Conservation (phyloP, 1,140 invertebrate genomes). For the Lasioglossum baleicum region DNA sequence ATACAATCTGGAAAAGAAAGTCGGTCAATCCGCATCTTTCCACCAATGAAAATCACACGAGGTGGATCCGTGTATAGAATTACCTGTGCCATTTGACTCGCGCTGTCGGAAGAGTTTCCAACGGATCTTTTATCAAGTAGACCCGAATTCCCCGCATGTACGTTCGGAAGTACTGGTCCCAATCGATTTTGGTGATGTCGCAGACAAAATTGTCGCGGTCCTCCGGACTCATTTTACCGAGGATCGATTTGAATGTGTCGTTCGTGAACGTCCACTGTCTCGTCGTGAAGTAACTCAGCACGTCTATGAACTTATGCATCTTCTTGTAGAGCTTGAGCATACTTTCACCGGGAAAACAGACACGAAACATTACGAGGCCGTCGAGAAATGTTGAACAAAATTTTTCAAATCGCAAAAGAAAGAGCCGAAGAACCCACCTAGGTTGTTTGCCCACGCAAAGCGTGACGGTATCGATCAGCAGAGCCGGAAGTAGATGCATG, state of each 20-base stretch:
- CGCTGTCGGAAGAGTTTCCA: slow-evolving; percentile 80
- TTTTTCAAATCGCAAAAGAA: too few species aligned
- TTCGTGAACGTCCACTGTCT: slow-evolving; percentile 86
- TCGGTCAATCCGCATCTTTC: too few species aligned
- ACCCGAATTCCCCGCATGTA: slow-evolving; percentile 82
- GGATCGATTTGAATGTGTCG: slow-evolving; percentile 82
- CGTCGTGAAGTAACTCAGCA: slow-evolving; percentile 87
- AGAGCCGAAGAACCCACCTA: too few species aligned
- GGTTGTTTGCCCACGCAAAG: slow-evolving; percentile 82
- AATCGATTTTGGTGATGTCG: slow-evolving; percentile 83
- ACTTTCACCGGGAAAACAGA: slow-evolving; percentile 73
- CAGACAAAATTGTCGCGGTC: slow-evolving; percentile 86
- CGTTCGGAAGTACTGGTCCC: slow-evolving; percentile 81
- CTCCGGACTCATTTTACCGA: slow-evolving; percentile 81
- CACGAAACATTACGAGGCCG: neutral
- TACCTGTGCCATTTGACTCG: slow-evolving; percentile 79
- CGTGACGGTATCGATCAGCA: slow-evolving; percentile 83
- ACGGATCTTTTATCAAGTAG: slow-evolving; percentile 83
- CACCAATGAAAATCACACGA: too few species aligned
- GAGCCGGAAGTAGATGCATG: slow-evolving; percentile 84
- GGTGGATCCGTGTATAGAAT: neutral
- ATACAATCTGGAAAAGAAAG: slow-evolving; percentile 72
- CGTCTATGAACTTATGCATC: slow-evolving; percentile 84
- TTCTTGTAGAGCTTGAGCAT: slow-evolving; percentile 86
- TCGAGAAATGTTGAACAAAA: too few species aligned